phyloP scores from a whole-genome alignment of 1,140 invertebrate genomes.

The Lepeophtheirus salmonis region DNA sequence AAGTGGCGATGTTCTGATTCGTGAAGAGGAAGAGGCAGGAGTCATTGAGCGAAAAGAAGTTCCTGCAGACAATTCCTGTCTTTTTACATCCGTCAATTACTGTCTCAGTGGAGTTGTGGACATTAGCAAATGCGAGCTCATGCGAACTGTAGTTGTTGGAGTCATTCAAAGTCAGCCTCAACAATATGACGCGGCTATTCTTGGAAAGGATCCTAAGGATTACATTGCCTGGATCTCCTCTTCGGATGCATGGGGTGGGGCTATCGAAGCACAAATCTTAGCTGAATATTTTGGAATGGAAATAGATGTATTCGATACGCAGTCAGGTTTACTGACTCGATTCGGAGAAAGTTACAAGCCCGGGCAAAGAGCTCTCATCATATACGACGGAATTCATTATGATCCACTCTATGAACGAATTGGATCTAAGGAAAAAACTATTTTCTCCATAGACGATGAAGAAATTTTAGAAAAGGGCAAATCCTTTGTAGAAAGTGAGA shows the following conservation, averaged over 20 bases:
- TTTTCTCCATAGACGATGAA: slow-evolving; percentile 34
- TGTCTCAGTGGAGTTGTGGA: slow-evolving; percentile 28
- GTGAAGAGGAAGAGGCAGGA: slow-evolving; percentile 30
- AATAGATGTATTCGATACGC: slow-evolving; percentile 78
- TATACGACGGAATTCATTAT: slow-evolving; percentile 92
- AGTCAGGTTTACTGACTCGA: slow-evolving; percentile 66
- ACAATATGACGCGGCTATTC: slow-evolving; percentile 60
- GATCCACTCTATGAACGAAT: slow-evolving; percentile 57
- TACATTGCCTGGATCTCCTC: slow-evolving; percentile 69
- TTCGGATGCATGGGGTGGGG: slow-evolving; percentile 64
- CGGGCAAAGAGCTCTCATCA: slow-evolving; percentile 55
- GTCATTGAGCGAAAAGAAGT: slow-evolving; percentile 56
- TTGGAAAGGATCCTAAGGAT: slow-evolving; percentile 60
- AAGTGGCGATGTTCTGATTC: not conserved
- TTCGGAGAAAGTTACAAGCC: slow-evolving; percentile 85
- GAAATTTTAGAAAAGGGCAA: slow-evolving; percentile 47
- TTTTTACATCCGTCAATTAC: slow-evolving; percentile 69
- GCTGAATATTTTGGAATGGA: slow-evolving; percentile 68
- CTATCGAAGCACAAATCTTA: slow-evolving; percentile 77
- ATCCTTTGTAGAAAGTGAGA: slow-evolving; percentile 62
- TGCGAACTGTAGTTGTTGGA: slow-evolving; percentile 68
- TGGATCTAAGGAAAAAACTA: not conserved
- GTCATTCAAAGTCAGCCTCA: slow-evolving; percentile 51
- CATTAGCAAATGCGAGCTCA: slow-evolving; percentile 56
- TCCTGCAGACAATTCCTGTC: slow-evolving; percentile 81